Base-by-base conservation (phyloP, 2,888 invertebrate genomes). In the Iphiclides podalirius region DNA sequence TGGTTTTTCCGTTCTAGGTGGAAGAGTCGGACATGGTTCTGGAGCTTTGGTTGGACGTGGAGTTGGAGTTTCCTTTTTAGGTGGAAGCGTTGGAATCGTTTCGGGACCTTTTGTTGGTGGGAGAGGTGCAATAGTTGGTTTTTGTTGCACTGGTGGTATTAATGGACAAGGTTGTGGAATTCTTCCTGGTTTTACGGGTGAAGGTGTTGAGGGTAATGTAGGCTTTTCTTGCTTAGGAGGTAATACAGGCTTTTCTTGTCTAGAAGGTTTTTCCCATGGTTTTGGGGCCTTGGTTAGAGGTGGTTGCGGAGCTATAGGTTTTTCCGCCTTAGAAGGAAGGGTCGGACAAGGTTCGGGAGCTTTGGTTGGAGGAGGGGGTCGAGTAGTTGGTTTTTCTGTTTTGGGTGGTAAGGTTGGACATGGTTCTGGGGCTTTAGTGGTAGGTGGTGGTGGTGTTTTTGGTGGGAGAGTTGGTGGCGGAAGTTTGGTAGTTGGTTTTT, bases 101-200 rank as follows among this genome's bases (percentile, higher is more conserved):
- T 16, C 9, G 11, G 43, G 35, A 14, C 13, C 23, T 14, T 17
- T 34, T 7, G 35, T 43, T 6, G 17, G 16, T 1, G 37, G 37
- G 12, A 17, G 17, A 12, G 9, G 26, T 34, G 23, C n/a, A 28
- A 3, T 38, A n/a, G 2, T 12, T 35, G 20, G 91, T 16, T 14
- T 36, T 36, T 36, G 6, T n/a, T 14, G 3, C 6, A 4, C 11
- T 3, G 46, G 38, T 2, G 34, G 46, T 6, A 34, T 12, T 3
- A 15, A 20, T 4, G 43, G 23, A 7, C 23, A 34, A 1, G 23
- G 38, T 11, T 20, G 11, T 38, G 17, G 17, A 11, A 2, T 15
- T 35, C 9, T 35, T 4, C n/a, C n/a, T 6, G 28, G 7, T 9
- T 20, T 20, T 20, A 20, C 6, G 6, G 28, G 28, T 28, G 28